Evolutionary conservation across 2,888 invertebrate species (phyloP), one percentile per base, ranked within the genome.

Genomic region (Campaea margaritaria): DNA sequence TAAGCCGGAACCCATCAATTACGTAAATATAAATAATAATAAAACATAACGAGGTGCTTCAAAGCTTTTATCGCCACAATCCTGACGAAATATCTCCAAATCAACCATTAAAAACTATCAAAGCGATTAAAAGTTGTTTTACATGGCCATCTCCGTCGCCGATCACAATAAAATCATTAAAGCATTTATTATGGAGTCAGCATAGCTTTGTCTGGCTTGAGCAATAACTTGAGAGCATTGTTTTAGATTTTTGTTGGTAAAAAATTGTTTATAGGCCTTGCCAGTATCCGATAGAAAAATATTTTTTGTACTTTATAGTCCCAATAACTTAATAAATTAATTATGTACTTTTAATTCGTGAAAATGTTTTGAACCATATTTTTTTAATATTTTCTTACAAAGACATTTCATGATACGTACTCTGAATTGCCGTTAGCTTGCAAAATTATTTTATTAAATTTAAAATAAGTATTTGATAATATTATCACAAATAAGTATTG

Each of bases 81-180:
- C 49, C 36, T 43, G 12, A 21, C 38, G 5, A 28, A 28, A 39
- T 36, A 43, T 43, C 42, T 16, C 11, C 13, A 21, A 12, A 36
- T 16, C 12, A 50, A 38, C 56, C 60, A 56, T 66, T 56, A 56
- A 43, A 43, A 47, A 55, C 58, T 53, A 66, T 66, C 61, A 21
- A 50, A 39, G 47, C 36, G 52, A 57, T 52, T 52, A 58, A 42
- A 36, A 12, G 44, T 42, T 39, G 52, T 43, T 51, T 51, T 38
- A 58, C 53, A 56, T 27, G 39, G 54, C 59, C 53, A 50, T 68
- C 52, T 59, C 28, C 41, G 59, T 52, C 48, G 15, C 44, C 0
- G 42, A 57, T 45, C 42, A 21, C 31, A 58, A 46, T 34, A 52
- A 58, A 54, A 57, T 43, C 0, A 21, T 31, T 43, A 16, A 28